Conservation (phyloP, 2,113 vertebrate genomes). For the Cisticola juncidis region DNA sequence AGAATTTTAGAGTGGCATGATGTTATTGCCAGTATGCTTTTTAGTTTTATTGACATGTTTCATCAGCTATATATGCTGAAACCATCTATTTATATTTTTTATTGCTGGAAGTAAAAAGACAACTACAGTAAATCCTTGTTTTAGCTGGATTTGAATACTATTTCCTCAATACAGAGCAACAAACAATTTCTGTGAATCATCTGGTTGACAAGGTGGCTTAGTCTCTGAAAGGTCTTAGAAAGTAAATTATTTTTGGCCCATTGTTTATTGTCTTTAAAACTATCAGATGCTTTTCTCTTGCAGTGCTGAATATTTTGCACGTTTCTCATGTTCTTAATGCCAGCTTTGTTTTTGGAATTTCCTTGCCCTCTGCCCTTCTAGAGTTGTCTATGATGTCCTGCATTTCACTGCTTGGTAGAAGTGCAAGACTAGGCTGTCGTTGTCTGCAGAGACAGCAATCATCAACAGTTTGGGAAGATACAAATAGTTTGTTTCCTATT, state of each 20-base stretch:
- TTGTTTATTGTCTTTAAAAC: not conserved
- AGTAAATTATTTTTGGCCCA: not conserved
- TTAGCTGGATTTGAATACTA: not conserved
- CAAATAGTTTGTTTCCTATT: not conserved
- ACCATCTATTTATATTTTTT: conserved; percentile 28
- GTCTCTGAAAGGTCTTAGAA: not conserved
- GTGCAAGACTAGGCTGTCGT: not conserved
- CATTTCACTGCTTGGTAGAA: not conserved
- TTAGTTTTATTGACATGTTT: conserved; percentile 23
- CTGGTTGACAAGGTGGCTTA: not conserved
- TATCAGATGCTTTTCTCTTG: not conserved
- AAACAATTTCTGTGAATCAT: not conserved
- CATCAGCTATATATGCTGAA: not conserved
- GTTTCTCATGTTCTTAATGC: not conserved
- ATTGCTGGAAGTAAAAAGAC: not conserved
- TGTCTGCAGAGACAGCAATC: not conserved
- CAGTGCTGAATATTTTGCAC: not conserved
- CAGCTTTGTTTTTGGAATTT: not conserved
- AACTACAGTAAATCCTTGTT: not conserved
- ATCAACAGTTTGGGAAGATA: not conserved
- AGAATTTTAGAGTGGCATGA: not conserved
- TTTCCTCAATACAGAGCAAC: not conserved
- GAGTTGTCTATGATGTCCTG: not conserved
- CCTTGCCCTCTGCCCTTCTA: not conserved
- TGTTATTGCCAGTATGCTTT: not conserved